phyloP scores from a whole-genome alignment of 2,797 vertebrate genomes.

The Lepilemur ruficaudatus region DNA sequence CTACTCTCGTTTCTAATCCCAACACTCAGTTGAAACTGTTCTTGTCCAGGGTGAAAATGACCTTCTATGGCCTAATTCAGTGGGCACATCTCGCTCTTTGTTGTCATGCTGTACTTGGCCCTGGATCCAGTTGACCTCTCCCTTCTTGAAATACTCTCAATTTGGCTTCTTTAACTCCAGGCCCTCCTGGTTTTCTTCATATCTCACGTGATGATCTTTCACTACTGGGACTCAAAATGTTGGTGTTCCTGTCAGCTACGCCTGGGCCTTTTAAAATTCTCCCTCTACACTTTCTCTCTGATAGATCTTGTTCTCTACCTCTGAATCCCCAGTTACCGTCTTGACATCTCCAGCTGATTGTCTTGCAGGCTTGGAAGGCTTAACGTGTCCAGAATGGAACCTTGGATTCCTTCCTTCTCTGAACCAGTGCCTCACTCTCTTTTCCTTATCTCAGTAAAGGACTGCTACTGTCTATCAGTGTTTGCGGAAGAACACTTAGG shows the following conservation, averaged over 20 bases:
- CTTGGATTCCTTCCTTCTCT: background rate
- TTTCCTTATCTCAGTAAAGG: background rate
- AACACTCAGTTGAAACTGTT: background rate
- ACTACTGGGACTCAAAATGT: background rate
- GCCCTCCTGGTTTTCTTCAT: background rate
- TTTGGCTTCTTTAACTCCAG: background rate
- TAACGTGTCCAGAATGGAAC: background rate
- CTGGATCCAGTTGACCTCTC: background rate
- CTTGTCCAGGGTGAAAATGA: background rate
- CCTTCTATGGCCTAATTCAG: background rate
- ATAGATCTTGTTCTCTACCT: background rate
- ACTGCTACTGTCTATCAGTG: background rate
- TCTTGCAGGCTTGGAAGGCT: background rate
- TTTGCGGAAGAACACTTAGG: background rate
- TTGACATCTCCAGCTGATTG: background rate
- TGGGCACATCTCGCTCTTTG: background rate
- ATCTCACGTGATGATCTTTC: background rate
- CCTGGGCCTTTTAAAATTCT: no score
- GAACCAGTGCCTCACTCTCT: background rate
- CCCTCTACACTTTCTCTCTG: background rate
- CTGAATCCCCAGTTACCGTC: background rate
- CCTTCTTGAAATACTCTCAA: background rate
- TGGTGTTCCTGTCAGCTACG: background rate
- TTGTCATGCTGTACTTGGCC: background rate
- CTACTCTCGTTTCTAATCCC: background rate